Conservation (phyloP, 2,888 invertebrate genomes). For the Alloscopus bannaensis region DNA sequence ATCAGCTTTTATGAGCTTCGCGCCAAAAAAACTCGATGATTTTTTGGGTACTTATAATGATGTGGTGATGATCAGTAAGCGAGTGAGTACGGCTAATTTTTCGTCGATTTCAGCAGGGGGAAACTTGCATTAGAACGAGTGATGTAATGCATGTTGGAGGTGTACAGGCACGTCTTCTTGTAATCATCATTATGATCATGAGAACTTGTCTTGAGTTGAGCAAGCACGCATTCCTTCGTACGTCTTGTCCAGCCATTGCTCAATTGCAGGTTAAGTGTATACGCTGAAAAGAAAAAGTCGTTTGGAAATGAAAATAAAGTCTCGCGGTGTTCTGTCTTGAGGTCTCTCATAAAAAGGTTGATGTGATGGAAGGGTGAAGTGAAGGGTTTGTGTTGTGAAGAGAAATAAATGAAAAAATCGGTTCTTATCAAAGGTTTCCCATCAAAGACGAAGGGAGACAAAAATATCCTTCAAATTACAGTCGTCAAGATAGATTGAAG, state of each 20-base stretch:
- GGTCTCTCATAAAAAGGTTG: slow-evolving; percentile 29
- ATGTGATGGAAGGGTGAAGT: slow-evolving; percentile 58
- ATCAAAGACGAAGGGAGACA: slow-evolving; percentile 40
- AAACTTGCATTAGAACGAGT: not conserved
- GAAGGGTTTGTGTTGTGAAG: slow-evolving; percentile 49
- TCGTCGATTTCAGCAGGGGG: slow-evolving; percentile 18
- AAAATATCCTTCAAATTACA: slow-evolving; percentile 43
- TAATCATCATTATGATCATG: slow-evolving; percentile 27
- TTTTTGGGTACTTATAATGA: too few relatives aligned
- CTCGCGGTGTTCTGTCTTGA: slow-evolving; percentile 11
- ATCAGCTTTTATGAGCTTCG: too few relatives aligned
- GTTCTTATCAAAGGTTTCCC: slow-evolving; percentile 55
- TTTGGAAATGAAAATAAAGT: slow-evolving; percentile 31
- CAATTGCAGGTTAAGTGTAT: not conserved
- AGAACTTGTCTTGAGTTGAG: slow-evolving; percentile 35
- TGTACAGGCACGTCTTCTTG: slow-evolving; percentile 26
- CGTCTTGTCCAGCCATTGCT: not conserved
- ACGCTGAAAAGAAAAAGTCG: too few relatives aligned
- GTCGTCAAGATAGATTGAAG: slow-evolving; percentile 8
- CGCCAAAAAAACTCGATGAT: too few relatives aligned
- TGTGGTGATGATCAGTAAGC: too few relatives aligned
- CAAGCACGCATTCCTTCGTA: slow-evolving; percentile 13
- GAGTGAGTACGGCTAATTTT: too few relatives aligned
- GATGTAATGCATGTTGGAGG: slow-evolving; percentile 29
- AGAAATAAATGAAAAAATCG: slow-evolving; percentile 44